A percentile compares a stretch with the other conserved stretches of the same genome.
Conservation (phyloP, 2,888 invertebrate genomes). For the Tanypteryx hageni region DNA sequence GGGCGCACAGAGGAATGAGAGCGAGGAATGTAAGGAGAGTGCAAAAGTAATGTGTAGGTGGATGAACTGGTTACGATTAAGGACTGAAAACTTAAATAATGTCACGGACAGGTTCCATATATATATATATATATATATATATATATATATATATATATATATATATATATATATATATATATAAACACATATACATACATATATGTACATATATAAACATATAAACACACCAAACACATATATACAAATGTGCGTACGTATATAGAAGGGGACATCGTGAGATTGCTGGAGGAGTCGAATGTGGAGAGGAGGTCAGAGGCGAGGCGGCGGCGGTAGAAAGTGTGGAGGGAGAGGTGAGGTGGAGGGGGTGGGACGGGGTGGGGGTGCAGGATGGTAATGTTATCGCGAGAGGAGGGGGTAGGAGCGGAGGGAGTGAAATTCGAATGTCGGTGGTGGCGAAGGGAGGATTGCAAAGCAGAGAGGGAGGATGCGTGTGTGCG, state of each 20-base stretch:
- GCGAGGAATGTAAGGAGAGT: background rate
- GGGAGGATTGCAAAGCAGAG: constrained; percentile 15
- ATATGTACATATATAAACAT: background rate
- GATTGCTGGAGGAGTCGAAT: background rate
- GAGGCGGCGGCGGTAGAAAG: background rate
- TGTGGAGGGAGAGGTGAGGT: background rate
- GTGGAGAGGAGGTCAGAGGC: background rate
- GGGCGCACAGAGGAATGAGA: background rate
- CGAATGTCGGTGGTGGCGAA: background rate
- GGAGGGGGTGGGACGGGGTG: background rate
- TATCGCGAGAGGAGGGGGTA: constrained; percentile 9
- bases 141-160: background rate
- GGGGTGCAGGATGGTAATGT: constrained; percentile 1
- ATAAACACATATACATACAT: background rate
- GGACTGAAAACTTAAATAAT: background rate
- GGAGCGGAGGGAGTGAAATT: constrained; percentile 7
- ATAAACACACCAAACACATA: background rate
- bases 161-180: constrained; percentile 24
- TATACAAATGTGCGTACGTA: background rate
- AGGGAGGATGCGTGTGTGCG: constrained; percentile 27
- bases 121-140: background rate
- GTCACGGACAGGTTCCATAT: background rate
- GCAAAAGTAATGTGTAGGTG: too few species aligned
- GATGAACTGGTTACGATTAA: too few species aligned
- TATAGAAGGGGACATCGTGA: background rate